Conservation (phyloP, 2,113 vertebrate species). For the Corvus moneduloides region DNA sequence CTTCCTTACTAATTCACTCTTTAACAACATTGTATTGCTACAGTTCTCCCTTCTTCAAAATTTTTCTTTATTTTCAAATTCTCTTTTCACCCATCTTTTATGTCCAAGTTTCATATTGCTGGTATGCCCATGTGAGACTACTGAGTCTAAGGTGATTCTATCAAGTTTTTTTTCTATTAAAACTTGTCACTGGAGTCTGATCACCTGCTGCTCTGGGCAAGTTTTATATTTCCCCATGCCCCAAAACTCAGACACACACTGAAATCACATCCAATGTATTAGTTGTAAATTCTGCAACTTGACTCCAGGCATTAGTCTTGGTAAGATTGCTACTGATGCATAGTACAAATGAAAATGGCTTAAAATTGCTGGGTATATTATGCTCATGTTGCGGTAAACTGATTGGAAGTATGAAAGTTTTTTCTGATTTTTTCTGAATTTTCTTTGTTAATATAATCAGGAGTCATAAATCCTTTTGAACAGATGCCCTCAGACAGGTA, state of each 20-base stretch:
- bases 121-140: not conserved
- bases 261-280: not conserved
- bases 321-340: not conserved
- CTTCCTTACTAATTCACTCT: not conserved
- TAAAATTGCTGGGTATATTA: not conserved
- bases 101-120: not conserved
- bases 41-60: not conserved
- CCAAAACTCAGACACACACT: not conserved
- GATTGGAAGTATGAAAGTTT: not conserved
- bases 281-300: not conserved
- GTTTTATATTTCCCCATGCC: not conserved
- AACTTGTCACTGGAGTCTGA: not conserved
- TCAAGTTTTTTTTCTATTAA: not conserved
- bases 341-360: not conserved
- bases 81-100: not conserved
- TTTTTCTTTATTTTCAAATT: not conserved
- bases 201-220: not conserved
- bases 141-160: not conserved
- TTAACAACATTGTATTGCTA: not conserved
- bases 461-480: not conserved
- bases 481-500: not conserved
- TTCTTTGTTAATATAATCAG: not conserved
- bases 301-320: not conserved
- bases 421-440: not conserved
- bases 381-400: not conserved